Evolutionary conservation across 1,140 invertebrate species (phyloP).

Genomic region (Olivierus martensii): DNA sequence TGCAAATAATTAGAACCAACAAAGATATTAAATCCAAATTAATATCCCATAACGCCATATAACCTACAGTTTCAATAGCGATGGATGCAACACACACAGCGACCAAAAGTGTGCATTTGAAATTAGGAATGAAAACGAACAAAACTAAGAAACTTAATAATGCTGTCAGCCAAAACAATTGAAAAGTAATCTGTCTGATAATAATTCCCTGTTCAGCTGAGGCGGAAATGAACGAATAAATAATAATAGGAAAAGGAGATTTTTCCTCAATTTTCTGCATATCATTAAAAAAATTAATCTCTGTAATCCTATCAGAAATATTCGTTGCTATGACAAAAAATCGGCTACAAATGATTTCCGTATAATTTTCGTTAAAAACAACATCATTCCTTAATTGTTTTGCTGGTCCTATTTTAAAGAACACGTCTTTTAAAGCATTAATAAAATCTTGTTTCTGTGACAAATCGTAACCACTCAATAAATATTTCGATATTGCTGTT

Average conservation of each 20-base stretch:
- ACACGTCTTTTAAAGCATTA: constrained; percentile 50
- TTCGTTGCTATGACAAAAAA: constrained; percentile 80
- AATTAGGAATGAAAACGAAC: constrained; percentile 87
- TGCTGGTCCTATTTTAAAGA: constrained; percentile 21
- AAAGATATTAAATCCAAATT: constrained; percentile 93
- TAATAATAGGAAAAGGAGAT: constrained; percentile 53
- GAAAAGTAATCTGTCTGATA: constrained; percentile 40
- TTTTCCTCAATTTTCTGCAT: constrained; percentile 59
- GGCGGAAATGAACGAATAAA: constrained; percentile 44
- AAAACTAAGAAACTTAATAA: constrained; percentile 89
- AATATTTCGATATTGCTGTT: constrained; percentile 48
- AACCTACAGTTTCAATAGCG: constrained; percentile 86
- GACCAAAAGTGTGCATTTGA: constrained; percentile 83
- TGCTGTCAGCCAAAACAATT: constrained; percentile 83
- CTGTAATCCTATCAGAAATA: constrained; percentile 73
- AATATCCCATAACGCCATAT: constrained; percentile 89
- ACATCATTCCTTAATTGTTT: constrained; percentile 65
- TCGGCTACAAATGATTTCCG: constrained; percentile 63
- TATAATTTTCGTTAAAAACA: constrained; percentile 56
- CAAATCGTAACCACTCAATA: constrained; percentile 49
- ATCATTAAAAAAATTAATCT: constrained; percentile 74
- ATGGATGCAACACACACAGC: constrained; percentile 90
- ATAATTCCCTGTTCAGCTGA: constrained; percentile 70
- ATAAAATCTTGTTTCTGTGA: constrained; percentile 60
- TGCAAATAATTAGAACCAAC: constrained; percentile 97